Base-by-base conservation (phyloP, 1,140 invertebrate genomes). In the Sinella curviseta region DNA sequence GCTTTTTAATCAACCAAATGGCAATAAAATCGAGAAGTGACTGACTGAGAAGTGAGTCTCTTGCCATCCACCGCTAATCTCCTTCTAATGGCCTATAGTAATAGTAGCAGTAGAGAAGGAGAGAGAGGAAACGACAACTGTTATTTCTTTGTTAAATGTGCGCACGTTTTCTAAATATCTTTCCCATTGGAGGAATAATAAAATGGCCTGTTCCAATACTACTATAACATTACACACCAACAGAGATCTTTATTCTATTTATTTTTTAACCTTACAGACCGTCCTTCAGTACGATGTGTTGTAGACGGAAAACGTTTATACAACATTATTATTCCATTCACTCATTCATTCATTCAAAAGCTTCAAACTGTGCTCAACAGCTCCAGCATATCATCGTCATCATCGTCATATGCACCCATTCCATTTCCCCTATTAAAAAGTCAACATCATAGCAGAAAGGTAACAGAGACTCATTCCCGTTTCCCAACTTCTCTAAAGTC, bases 141-240 rank as follows among this genome's bases (percentile, higher is more conserved):
- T 70, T 70, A 70, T 70, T 70, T 70, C 65, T 70, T 70, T 70
- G 65, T 70, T 70, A 70, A 70, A 70, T 70, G 65, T 70, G 65
- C n/a, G 8, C 65, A 70, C 65, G 65, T 70, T 70, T 70, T 33
- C 65, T 70, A 70, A 70, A 70, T 70, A 70, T 70, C 65, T 70
- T 70, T 70, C 65, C 65, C 65, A 70, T 70, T 70, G 65, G 65
- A 70, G 65, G 30, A 70, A 70, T 70, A 70, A 70, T 70, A 70
- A 70, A 60, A 60, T 70, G 12, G 8, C 65, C 26, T 70, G 31
- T 8, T 14, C 3, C 26, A 16, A 70, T 16, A 26, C 4, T 12
- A n/a, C 12, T 60, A n/a, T 60, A 60, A 60, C 24, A 48, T 48
- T 48, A n/a, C n/a, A n/a, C 39, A 48, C 39, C 39, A 48, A 26